These are phyloP conservation scores for Somateria mollissima DNA, from an alignment of 2,797 vertebrate genomes.

Conservation along the genomic window DNA sequence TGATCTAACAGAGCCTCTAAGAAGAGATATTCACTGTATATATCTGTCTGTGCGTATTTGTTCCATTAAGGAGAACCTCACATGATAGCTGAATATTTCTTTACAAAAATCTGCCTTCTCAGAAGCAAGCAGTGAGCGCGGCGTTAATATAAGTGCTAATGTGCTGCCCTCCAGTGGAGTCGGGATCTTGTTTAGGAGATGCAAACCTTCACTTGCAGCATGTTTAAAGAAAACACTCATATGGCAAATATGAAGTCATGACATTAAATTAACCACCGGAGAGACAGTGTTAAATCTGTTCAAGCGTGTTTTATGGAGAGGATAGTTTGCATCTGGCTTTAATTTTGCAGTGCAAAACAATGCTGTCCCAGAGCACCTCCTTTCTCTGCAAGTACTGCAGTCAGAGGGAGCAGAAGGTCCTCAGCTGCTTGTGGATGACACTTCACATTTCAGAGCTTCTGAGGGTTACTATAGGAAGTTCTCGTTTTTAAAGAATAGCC, in stretches of 20 bases:
- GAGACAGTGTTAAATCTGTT: background rate
- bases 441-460: background rate
- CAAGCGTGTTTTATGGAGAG: background rate
- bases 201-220: background rate
- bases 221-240: background rate
- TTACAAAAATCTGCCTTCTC: background rate
- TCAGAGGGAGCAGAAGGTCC: background rate
- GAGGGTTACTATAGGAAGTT: background rate
- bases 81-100: background rate
- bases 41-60: background rate
- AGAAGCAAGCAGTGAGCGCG: background rate
- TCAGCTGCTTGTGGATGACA: background rate
- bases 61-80: background rate
- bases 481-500: background rate
- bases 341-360: background rate
- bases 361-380: background rate
- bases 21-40: background rate
- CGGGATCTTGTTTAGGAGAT: background rate
- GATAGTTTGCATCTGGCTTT: fast-evolving
- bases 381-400: background rate
- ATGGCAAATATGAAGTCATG: background rate
- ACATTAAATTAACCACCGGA: background rate
- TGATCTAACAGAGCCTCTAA: background rate
- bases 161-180: conserved; percentile 45
- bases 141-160: background rate